Base-by-base conservation (phyloP, 2,797 vertebrate species). In the Halcyon smyrnensis region DNA sequence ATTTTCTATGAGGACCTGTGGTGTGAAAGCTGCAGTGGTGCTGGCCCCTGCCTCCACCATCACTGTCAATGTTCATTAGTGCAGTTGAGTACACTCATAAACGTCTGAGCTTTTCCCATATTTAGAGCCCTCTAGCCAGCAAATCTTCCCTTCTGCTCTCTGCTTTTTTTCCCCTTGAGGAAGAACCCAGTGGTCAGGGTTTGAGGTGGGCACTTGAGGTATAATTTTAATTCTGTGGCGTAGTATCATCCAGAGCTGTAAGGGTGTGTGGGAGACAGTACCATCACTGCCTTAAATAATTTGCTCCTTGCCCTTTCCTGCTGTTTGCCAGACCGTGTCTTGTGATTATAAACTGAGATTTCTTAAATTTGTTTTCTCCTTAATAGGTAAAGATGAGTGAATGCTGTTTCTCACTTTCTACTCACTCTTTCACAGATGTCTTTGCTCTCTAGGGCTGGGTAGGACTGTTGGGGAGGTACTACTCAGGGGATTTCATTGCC, bases 231-330 rank as follows among this genome's bases (percentile, higher is more conserved):
- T 39, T 34, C 57, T 34, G 14, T 32, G 67, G 21, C 43, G 28
- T 3, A 8, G 27, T 84, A 79, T 87, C 84, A 90, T 78, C 80
- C 25, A 27, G 86, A 96, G 51, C 85, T 92, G n/a, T 71, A 79
- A 86, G 91, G 48, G 59, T 63, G 14, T n/a, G 87, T 85, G 74
- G 77, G 69, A 90, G 59, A 62, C 32, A 77, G 43, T 64, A 69
- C 63, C 71, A 34, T 34, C 81, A 17, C 80, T 74, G 80, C 81
- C 74, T 96, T 87, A 83, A 92, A 89, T 76, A 71, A 93, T 94
- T 90, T 95, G 76, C 62, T 97, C 69, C 90, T 81, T 96, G 76
- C 71, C 69, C 91, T 97, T 96, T 96, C 92, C 95, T 91, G 71
- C 75, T 76, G 71, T 95, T 93, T 97, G 87, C 93, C 92, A 96